Evolutionary conservation across 2,888 invertebrate genomes (phyloP), one percentile per base, ranked within the genome.

Genomic region (Lepetodrilus schrolli): DNA sequence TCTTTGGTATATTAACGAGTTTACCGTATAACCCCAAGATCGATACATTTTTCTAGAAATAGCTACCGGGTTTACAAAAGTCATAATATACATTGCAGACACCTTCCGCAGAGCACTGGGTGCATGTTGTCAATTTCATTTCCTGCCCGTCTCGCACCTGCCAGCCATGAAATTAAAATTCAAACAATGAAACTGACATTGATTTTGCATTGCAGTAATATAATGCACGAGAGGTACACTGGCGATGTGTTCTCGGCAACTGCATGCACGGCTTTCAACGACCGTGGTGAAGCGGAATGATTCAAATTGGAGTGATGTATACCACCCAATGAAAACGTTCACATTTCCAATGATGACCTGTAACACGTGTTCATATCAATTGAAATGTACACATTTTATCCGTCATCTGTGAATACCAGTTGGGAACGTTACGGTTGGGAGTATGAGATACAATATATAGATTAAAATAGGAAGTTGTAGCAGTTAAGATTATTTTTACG

Each of bases 261-360:
- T 13, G n/a, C 43, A 13, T 43, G 13, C 17, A 4, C n/a, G 3
- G 7, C 13, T 1, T 43, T 43, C 43, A 17, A 43, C 13, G 17
- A 17, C 13, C 7, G n/a, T 13, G 17, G 17, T 43, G 43, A 43
- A 43, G 43, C 43, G 10, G 17, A 43, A 43, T 43, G 43, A 4
- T 43, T 43, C n/a, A 43, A 43, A 43, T n/a, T n/a, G n/a, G n/a
- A n/a, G n/a, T n/a, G n/a, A 34, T 58, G 58, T 23, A n/a, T 58
- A 34, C n/a, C 4, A 4, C 8, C n/a, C 26, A 30, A 34, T 21
- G 26, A 30, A 34, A 7, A 34, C 10, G 58, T 23, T 8, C 10
- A 34, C 10, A 34, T 23, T 3, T 23, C 26, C n/a, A n/a, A n/a
- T n/a, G n/a, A n/a, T n/a, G n/a, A n/a, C n/a, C n/a, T n/a, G n/a